phyloP scores from a whole-genome alignment of 92 coral and sea anemone genomes.

The Siderastrea radians region DNA sequence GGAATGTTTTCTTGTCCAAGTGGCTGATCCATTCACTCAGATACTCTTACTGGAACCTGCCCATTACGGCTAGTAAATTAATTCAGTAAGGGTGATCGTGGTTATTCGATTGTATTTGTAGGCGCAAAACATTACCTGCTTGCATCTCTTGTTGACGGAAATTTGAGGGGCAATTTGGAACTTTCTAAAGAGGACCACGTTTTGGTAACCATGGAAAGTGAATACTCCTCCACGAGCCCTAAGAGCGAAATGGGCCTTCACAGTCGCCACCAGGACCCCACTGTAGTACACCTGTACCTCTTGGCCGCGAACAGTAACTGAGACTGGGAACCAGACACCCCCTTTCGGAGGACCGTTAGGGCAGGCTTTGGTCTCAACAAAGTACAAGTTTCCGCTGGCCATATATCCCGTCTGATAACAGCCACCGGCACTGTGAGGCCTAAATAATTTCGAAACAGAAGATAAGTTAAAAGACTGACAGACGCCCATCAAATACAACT shows the following conservation, averaged over 20 bases:
- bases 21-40: too few species aligned
- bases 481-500: background rate
- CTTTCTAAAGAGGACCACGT: slow-evolving; percentile 29
- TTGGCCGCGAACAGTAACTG: slow-evolving; percentile 35
- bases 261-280: slow-evolving; percentile 45
- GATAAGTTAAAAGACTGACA: background rate
- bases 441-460: background rate
- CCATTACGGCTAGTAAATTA: too few species aligned
- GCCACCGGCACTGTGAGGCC: slow-evolving; percentile 44
- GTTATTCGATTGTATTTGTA: too few species aligned
- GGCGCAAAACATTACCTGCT: background rate
- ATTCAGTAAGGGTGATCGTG: too few species aligned
- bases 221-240: slow-evolving; percentile 32
- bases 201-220: slow-evolving; percentile 36
- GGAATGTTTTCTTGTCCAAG: too few species aligned
- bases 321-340: slow-evolving; percentile 56
- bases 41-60: too few species aligned
- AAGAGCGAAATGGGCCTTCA: slow-evolving; percentile 38
- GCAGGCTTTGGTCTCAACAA: slow-evolving; percentile 27
- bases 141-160: slow-evolving; percentile 9
- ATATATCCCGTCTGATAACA: slow-evolving; percentile 51
- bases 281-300: slow-evolving; percentile 19
- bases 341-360: slow-evolving; percentile 67
- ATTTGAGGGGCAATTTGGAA: slow-evolving; percentile 21
- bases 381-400: slow-evolving; percentile 1